These are phyloP conservation scores for Chaetura pelagica DNA, from an alignment of 2,113 vertebrate species.

Conservation along the genomic window DNA sequence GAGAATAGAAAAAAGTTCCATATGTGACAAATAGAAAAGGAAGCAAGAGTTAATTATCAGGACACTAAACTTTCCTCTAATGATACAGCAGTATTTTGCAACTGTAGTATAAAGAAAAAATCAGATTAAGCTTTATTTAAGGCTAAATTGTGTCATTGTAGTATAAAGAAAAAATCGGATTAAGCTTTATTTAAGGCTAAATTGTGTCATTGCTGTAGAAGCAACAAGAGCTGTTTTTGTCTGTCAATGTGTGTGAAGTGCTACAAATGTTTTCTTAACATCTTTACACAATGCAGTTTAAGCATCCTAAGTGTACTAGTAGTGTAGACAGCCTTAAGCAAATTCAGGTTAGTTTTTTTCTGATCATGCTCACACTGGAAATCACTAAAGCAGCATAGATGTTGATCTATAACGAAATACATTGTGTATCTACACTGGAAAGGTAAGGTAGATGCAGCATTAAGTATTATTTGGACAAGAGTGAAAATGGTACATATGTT, in stretches of 20 bases:
- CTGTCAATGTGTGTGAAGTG: slow-evolving; percentile 70
- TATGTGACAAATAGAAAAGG: slow-evolving; percentile 72
- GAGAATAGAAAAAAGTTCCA: slow-evolving; percentile 59
- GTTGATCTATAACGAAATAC: background rate
- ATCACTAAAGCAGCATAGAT: slow-evolving; percentile 52
- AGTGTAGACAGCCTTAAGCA: slow-evolving; percentile 64
- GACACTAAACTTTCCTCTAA: slow-evolving; percentile 72
- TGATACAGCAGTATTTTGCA: slow-evolving; percentile 69
- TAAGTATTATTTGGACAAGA: background rate
- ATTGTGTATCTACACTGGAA: background rate
- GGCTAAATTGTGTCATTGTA: slow-evolving; percentile 58
- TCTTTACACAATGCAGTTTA: slow-evolving; percentile 74
- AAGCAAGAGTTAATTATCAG: slow-evolving; percentile 74
- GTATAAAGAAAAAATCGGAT: no score
- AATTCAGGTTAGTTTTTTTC: slow-evolving; percentile 64
- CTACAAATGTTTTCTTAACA: slow-evolving; percentile 78
- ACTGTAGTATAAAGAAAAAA: slow-evolving; percentile 59
- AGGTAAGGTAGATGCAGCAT: background rate
- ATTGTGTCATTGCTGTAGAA: slow-evolving; percentile 67
- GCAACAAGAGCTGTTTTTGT: slow-evolving; percentile 73
- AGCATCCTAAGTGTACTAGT: slow-evolving; percentile 66
- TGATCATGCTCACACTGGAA: slow-evolving; percentile 39
- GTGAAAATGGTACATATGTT: background rate
- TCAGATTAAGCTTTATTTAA: slow-evolving; percentile 76
- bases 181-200: no score